Conservation (phyloP, 2,888 invertebrate genomes). For the Parapristionchus giblindavisi region DNA sequence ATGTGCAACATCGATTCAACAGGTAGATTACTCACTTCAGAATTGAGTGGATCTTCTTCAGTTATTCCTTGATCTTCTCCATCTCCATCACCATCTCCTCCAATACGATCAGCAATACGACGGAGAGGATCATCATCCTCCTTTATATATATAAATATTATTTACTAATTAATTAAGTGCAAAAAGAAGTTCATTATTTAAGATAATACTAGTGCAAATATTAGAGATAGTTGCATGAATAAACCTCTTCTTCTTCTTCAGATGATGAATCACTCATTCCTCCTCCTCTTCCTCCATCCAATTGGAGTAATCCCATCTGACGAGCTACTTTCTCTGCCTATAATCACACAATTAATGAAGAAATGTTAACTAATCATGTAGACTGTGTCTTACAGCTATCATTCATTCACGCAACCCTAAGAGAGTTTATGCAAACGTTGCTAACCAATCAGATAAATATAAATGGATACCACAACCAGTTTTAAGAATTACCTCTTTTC, state of each 20-base stretch:
- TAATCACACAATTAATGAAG: neutral
- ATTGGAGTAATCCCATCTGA: conserved; percentile 46
- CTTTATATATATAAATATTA: too few species aligned
- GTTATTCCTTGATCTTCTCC: too few species aligned
- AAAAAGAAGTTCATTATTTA: too few species aligned
- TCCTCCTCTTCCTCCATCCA: conserved; percentile 60
- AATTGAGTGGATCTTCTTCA: conserved; percentile 66
- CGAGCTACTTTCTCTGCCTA: conserved; percentile 42
- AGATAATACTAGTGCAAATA: too few species aligned
- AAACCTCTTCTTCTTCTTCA: conserved; percentile 53
- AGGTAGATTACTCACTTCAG: conserved; percentile 45
- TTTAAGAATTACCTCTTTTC: conserved; percentile 16
- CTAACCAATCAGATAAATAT: neutral
- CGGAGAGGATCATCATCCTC: conserved; percentile 58
- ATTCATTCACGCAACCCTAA: too few species aligned
- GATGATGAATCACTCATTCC: conserved; percentile 60
- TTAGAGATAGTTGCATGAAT: too few species aligned
- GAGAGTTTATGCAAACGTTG: too few species aligned
- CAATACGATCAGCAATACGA: conserved; percentile 53
- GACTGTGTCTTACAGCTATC: too few species aligned
- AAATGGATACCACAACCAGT: neutral
- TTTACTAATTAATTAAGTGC: too few species aligned
- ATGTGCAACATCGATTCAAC: neutral
- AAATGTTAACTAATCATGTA: neutral
- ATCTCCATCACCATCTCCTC: conserved; percentile 40